Evolutionary conservation across 2,797 vertebrate genomes (phyloP), one percentile per base, ranked within the genome.

Genomic region (Apogon talboti): DNA sequence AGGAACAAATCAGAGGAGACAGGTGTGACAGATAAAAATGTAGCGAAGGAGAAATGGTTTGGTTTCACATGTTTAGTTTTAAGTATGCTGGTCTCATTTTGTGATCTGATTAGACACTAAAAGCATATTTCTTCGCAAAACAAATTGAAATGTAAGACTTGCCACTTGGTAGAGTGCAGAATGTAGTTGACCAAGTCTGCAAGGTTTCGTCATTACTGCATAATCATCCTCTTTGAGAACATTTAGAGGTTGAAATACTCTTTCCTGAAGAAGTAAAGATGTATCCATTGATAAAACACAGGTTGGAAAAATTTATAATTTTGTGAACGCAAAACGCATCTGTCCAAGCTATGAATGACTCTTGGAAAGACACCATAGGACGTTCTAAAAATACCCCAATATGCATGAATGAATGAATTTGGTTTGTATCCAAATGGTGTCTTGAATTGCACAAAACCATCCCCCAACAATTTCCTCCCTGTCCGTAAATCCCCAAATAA

Each of bases 401-500:
- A 33, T 30, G 62, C 30, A 60, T 71, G 33, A 81, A 78, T 66
- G 62, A 69, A 70, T 66, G 11, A 55, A 48, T 69, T 78, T 86
- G 68, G 74, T 83, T 65, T 58, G 11, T 30, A 62, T 89, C 86
- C 82, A 89, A 80, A 67, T 28, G 16, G 58, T 81, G 38, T 72
- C 43, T 18, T 67, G 14, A 49, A 59, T 15, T 52, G 44, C 14
- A 44, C 38, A 12, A 52, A 64, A 56, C 61, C 81, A 41, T 19
- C 44, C 74, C 70, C 76, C 75, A 67, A 18, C 43, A 0, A 40
- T 33, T 37, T 15, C 49, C 42, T 16, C 40, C 14, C 50, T 49
- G 28, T 60, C 64, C 12, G 43, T 24, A 75, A 76, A 66, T 63
- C 69, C 40, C 16, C 30, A 72, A 85, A 83, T 89, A 92, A 92